Evolutionary conservation across 2,888 invertebrate species (phyloP).

Genomic region (Neoitamus cyanurus): DNA sequence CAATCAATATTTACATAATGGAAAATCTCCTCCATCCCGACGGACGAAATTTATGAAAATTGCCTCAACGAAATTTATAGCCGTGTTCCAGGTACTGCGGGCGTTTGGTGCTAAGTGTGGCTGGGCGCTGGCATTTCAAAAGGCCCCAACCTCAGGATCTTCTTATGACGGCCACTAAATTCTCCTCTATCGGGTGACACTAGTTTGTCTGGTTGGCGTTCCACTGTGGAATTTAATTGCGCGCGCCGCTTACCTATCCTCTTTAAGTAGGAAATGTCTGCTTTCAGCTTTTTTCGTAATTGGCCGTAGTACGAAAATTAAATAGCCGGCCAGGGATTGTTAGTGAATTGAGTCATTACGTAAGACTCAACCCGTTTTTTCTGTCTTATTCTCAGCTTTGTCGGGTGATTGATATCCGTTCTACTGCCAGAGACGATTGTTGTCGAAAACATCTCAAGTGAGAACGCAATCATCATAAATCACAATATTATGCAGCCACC

Average conservation of each 20-base stretch:
- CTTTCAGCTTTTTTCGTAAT: background rate
- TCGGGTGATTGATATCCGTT: background rate
- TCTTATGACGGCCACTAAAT: background rate
- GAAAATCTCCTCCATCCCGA: constrained; percentile 18
- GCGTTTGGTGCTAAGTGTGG: background rate
- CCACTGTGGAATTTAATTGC: background rate
- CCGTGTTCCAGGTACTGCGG: constrained; percentile 16
- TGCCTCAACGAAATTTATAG: constrained; percentile 39
- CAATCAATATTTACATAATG: constrained; percentile 47
- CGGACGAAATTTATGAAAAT: constrained; percentile 46
- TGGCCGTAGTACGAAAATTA: background rate
- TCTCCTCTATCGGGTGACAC: background rate
- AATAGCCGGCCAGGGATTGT: background rate
- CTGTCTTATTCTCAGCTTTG: background rate
- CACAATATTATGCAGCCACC: background rate
- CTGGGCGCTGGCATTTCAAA: background rate
- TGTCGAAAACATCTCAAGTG: background rate
- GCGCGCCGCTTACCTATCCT: background rate
- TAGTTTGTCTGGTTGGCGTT: background rate
- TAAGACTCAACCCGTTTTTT: background rate
- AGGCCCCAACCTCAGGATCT: background rate
- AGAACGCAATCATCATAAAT: background rate
- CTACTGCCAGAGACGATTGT: background rate
- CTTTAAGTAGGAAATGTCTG: background rate
- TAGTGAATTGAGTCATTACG: background rate